Evolutionary conservation across 2,113 vertebrate species (phyloP).

Genomic region (Columbina picui): DNA sequence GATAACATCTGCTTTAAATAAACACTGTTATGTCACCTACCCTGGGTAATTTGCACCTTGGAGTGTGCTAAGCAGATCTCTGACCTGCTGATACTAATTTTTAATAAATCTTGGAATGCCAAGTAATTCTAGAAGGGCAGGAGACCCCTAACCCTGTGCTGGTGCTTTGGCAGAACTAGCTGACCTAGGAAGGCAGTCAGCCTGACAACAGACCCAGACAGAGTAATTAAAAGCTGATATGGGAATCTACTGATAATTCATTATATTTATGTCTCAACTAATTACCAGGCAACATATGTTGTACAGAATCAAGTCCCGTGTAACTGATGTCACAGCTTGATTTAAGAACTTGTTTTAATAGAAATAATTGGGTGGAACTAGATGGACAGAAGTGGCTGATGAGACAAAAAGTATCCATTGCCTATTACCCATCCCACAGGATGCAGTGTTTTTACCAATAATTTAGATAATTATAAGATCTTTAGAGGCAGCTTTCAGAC

Average conservation of each 20-base stretch:
- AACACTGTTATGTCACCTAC: neutral
- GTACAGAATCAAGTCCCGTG: neutral
- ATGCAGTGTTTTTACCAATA: neutral
- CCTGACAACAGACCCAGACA: neutral
- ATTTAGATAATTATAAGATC: neutral
- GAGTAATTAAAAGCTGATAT: conserved; percentile 19
- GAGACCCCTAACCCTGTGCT: neutral
- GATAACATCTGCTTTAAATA: conserved; percentile 62
- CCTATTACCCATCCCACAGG: neutral
- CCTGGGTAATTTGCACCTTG: conserved; percentile 45
- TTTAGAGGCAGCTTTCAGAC: neutral
- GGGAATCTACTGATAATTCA: neutral
- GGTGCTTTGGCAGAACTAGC: neutral
- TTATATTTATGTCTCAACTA: conserved; percentile 22
- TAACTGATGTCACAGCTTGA: neutral
- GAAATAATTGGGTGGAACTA: neutral
- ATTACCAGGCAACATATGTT: conserved; percentile 12
- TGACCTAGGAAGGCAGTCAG: neutral
- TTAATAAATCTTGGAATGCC: conserved; percentile 68
- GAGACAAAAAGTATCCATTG: neutral
- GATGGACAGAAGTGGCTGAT: neutral
- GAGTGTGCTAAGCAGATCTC: neutral
- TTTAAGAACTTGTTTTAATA: conserved; percentile 2
- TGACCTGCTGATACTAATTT: conserved; percentile 47
- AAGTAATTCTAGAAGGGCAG: conserved; percentile 57